Conservation (phyloP, 2,113 vertebrate species). For the Entelurus aequoreus region DNA sequence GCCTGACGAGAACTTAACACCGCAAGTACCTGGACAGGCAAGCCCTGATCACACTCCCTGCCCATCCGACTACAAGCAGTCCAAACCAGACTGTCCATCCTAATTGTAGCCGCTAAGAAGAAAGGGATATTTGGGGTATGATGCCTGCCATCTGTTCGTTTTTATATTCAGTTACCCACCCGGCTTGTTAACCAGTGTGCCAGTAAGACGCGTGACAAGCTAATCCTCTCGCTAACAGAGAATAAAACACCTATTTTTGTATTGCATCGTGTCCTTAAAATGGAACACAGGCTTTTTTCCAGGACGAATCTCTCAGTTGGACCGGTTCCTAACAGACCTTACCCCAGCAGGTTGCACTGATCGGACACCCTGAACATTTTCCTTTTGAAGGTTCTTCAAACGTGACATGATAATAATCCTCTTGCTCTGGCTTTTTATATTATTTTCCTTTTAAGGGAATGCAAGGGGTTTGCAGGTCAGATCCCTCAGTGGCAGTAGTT, state of each 20-base stretch:
- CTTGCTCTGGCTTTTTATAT: no score
- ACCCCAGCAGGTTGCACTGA: neutral
- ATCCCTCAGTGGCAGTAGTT: neutral
- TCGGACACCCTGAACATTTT: no score
- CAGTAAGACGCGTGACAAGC: neutral
- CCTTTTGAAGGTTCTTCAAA: no score
- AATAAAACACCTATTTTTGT: conserved; percentile 4
- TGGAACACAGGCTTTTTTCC: neutral
- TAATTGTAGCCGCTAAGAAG: conserved; percentile 9
- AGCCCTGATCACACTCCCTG: conserved; percentile 6
- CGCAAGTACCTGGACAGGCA: conserved; percentile 11
- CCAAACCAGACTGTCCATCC: neutral
- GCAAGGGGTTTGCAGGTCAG: neutral
- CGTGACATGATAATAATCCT: no score
- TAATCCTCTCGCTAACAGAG: neutral
- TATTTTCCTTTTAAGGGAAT: no score
- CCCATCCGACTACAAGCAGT: neutral
- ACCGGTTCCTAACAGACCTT: neutral
- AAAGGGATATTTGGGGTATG: conserved; percentile 6
- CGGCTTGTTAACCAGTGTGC: conserved; percentile 8
- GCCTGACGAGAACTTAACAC: conserved; percentile 44
- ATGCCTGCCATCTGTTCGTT: conserved; percentile 7
- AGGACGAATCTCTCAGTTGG: neutral
- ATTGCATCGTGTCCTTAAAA: neutral
- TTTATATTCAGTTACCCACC: neutral